Base-by-base conservation (phyloP, 2,797 vertebrate genomes). In the Sebastes dallii region DNA sequence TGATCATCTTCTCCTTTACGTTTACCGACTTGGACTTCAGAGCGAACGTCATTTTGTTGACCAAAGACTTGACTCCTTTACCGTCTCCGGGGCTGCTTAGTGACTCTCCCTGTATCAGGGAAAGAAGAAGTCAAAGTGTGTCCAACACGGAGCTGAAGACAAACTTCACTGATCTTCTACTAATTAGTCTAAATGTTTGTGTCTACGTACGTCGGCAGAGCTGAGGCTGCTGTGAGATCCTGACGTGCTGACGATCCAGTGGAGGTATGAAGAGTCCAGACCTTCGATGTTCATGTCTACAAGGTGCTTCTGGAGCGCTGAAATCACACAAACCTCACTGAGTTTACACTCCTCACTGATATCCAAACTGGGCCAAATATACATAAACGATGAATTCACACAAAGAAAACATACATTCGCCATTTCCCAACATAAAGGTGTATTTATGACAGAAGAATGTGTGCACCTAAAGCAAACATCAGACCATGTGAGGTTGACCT, bases 1-100 rank as follows among this genome's bases (percentile, higher is more conserved):
- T 99, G 92, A 99, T 99, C 91, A 99, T 97, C 94, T 99, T 99
- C 94, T 99, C 98, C 90, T 98, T 99, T 27, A 99, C 98, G 4
- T 99, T 99, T 54, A 99, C 99, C 0, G 98, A 99, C 92, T 97
- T 99, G 59, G 98, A 99, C 94, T 98, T 99, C 68, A 99, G 95
- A 82, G 98, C 99, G 94, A 99, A 98, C 0, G 99, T 99, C 98
- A 99, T 99, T 94, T 99, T 99, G 95, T 98, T 99, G 91, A 99
- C 96, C 61, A 99, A 91, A 24, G 98, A 99, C 91, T 99, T 99
- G 83, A 99, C 96, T 3, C 99, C 97, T 96, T 98, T 98, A 54
- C 96, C 94, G 88, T 99, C 98, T 80, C 92, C 96, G n/a, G 96
- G 93, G 75, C 96, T 94, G 16, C 96, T 97, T 72, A 97, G 87